Base-by-base conservation (phyloP, 1,140 invertebrate genomes). In the Drosophila seguyi region DNA sequence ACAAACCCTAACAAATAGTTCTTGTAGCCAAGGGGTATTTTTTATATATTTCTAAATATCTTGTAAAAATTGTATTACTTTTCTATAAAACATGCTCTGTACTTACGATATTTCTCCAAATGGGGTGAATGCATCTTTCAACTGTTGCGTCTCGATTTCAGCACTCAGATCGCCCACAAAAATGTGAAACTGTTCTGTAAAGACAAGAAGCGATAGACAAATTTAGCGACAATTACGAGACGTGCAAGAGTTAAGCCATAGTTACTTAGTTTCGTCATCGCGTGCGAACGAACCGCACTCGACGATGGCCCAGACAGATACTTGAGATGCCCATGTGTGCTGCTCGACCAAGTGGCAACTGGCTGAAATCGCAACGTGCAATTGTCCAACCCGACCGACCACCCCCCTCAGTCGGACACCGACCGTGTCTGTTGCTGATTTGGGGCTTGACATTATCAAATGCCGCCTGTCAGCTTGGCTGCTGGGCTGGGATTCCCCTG, bases 121-220 rank as follows among this genome's bases (percentile, higher is more conserved):
- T 1, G 98, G 97, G 74, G 97, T 96, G 93, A 99, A 99, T 27
- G 99, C 99, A 90, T 99, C 99, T 91, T 97, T 95, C 25, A 99
- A 94, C 50, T 98, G 97, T 93, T 99, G 98, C 45, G 98, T 99
- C 94, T 99, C 99, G 68, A 99, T 99, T 93, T 99, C 99, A 20
- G 98, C 98, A 94, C 98, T 99, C 53, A 99, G 94, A 93, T 99
- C 99, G 60, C 99, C 99, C 66, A 99, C 99, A 93, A 99, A 99
- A 94, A 99, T 99, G 94, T 99, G 99, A 94, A 98, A 98, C 93
- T 99, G 98, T 93, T 98, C 99, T 94, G 95, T 75, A 94, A 94
- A 91, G 92, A 94, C 41, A 81, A 75, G 76, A 91, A 48, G n/a
- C 52, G 3, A 31, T 39, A 39, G 58, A 74, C 57, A 44, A 65